Conservation (phyloP, 1,140 invertebrate genomes). For the Aphelenchoides fujianensis region DNA sequence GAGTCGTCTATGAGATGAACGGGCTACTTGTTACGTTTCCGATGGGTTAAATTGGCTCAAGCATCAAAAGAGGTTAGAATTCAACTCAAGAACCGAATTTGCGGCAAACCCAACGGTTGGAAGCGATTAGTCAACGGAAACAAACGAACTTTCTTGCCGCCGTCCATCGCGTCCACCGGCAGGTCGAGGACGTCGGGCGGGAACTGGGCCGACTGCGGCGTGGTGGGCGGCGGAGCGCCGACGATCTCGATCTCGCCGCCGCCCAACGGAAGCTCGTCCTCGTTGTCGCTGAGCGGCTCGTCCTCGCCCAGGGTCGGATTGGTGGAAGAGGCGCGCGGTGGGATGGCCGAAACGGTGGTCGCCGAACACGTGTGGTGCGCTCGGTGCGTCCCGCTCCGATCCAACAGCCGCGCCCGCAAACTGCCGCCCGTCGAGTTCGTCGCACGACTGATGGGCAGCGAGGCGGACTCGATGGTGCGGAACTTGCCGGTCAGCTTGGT, state of each 20-base stretch:
- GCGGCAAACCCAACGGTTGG: too few relatives aligned
- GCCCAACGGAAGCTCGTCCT: not conserved
- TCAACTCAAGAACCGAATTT: too few relatives aligned
- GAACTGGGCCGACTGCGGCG: not conserved
- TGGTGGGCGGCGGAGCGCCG: not conserved
- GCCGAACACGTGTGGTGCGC: not conserved
- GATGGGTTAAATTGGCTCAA: too few relatives aligned
- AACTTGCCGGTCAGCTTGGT: slow-evolving; percentile 16
- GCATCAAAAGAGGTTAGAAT: too few relatives aligned
- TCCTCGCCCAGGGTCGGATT: slow-evolving; percentile 12
- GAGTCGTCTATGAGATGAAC: not conserved
- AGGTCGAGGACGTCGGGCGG: not conserved
- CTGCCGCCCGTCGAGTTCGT: slow-evolving; percentile 42
- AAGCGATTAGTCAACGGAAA: slow-evolving; percentile 15
- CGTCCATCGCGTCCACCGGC: slow-evolving; percentile 1
- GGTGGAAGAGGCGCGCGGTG: slow-evolving; percentile 1
- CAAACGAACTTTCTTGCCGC: slow-evolving; percentile 13
- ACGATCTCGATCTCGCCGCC: not conserved
- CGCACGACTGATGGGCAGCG: slow-evolving; percentile 51
- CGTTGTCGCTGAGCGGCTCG: not conserved
- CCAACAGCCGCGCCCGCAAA: slow-evolving; percentile 45
- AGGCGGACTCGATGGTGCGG: slow-evolving; percentile 52
- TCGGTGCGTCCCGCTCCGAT: slow-evolving; percentile 28
- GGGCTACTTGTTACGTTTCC: too few relatives aligned
- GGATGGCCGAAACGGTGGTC: slow-evolving; percentile 7